These are phyloP conservation scores for Myotis findleyi DNA, from an alignment of 2,797 vertebrate genomes.

Conservation along the genomic window DNA sequence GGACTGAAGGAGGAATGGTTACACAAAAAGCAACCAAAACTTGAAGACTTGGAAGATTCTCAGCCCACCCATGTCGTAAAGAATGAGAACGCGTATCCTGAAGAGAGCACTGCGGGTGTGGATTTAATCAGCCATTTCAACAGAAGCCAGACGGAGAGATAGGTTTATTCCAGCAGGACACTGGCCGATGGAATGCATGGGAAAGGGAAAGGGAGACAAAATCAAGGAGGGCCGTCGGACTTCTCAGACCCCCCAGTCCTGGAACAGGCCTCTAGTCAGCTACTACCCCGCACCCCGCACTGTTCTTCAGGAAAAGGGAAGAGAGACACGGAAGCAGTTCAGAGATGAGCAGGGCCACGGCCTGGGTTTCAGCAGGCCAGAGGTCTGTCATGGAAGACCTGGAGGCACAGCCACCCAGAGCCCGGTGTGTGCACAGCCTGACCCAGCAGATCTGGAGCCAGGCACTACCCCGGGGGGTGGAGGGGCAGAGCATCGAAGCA, in stretches of 20 bases:
- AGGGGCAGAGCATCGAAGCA: background rate
- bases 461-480: background rate
- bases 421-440: background rate
- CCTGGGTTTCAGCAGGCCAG: background rate
- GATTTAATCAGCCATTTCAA: background rate
- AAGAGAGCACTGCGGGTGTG: background rate
- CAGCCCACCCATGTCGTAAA: background rate
- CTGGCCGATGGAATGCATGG: background rate
- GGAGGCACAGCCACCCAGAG: background rate
- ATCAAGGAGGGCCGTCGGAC: background rate
- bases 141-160: background rate
- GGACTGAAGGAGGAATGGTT: background rate
- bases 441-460: background rate
- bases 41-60: background rate
- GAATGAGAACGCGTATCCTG: background rate
- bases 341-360: background rate
- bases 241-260: background rate
- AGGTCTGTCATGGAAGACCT: background rate
- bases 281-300: background rate
- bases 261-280: background rate
- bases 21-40: background rate
- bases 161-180: background rate
- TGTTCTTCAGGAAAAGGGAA: background rate
- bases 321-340: background rate
- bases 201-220: background rate